Evolutionary conservation across 2,888 invertebrate genomes (phyloP).

Genomic region (Syrphus vitripennis): DNA sequence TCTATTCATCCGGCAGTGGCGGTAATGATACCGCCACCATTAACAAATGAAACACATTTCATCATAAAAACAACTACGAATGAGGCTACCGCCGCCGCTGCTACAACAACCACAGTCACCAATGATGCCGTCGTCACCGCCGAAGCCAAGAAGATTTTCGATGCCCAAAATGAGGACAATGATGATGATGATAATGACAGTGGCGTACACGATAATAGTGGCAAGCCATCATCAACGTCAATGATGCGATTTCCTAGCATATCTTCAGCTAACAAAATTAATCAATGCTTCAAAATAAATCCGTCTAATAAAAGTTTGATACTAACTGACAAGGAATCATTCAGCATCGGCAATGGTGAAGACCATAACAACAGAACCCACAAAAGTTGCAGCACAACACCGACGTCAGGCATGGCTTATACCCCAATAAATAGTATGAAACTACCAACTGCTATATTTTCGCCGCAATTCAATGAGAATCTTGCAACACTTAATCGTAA

Average conservation of each 20-base stretch:
- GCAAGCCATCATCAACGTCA: conserved; percentile 5
- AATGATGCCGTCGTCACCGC: neutral
- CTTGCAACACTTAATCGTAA: conserved; percentile 79
- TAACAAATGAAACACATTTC: conserved; percentile 55
- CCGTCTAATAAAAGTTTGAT: conserved; percentile 76
- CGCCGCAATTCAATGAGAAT: conserved; percentile 77
- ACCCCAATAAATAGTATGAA: conserved; percentile 77
- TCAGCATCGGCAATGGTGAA: conserved; percentile 74
- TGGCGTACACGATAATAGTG: conserved; percentile 25
- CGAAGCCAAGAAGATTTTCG: neutral
- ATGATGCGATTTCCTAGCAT: conserved; percentile 20
- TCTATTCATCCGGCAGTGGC: conserved; percentile 16
- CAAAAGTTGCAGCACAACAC: conserved; percentile 44
- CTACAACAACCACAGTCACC: neutral
- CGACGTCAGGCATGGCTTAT: conserved; percentile 56
- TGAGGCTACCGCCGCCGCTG: conserved; percentile 2
- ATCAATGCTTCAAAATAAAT: conserved; percentile 43
- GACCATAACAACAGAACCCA: conserved; percentile 26
- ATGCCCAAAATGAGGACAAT: conserved; percentile 48
- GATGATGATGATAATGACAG: conserved; percentile 59
- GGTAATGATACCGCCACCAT: neutral
- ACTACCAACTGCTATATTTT: conserved; percentile 78
- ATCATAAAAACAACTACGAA: conserved; percentile 26
- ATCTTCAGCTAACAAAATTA: conserved; percentile 30
- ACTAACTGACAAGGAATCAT: conserved; percentile 77